A percentile compares a stretch with the other conserved stretches of the same genome.
Evolutionary conservation across 1,140 invertebrate species (phyloP).

Genomic region (Zaprionus camerounensis): DNA sequence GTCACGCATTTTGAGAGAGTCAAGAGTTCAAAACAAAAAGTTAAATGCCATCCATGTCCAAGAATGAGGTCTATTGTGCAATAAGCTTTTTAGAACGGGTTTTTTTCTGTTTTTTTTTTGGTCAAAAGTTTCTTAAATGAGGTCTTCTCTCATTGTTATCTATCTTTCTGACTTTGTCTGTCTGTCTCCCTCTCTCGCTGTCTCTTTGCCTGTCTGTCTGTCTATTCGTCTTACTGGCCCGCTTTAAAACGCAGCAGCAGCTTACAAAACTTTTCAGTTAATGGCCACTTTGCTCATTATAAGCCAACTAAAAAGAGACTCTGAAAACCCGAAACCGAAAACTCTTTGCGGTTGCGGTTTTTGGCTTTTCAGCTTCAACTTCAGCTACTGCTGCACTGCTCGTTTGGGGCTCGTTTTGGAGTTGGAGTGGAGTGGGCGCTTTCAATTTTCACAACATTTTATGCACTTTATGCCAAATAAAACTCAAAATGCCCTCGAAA

Average conservation of each 20-base stretch:
- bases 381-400: conserved; percentile 4
- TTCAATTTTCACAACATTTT: conserved; percentile 68
- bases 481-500: conserved; percentile 3
- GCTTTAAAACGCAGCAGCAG: conserved; percentile 64
- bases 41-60: conserved; percentile 62
- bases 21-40: conserved; percentile 57
- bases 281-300: conserved; percentile 78
- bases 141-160: conserved; percentile 49
- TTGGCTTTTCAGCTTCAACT: conserved; percentile 41
- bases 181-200: not conserved
- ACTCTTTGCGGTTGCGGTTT: conserved; percentile 66
- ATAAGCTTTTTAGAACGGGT: conserved; percentile 66
- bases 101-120: conserved; percentile 35
- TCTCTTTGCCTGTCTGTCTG: conserved; percentile 10
- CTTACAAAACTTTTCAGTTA: conserved; percentile 71
- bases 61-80: conserved; percentile 72
- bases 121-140: conserved; percentile 32
- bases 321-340: conserved; percentile 41
- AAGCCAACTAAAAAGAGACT: conserved; percentile 73
- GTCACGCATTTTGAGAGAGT: conserved; percentile 62
- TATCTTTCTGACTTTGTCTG: conserved; percentile 12
- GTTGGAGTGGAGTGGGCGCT: conserved; percentile 44
- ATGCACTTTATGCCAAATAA: conserved; percentile 59
- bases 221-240: conserved; percentile 23
- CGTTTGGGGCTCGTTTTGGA: conserved; percentile 18